phyloP scores from a whole-genome alignment of 2,888 invertebrate species.

The Dermolepida albohirtum region DNA sequence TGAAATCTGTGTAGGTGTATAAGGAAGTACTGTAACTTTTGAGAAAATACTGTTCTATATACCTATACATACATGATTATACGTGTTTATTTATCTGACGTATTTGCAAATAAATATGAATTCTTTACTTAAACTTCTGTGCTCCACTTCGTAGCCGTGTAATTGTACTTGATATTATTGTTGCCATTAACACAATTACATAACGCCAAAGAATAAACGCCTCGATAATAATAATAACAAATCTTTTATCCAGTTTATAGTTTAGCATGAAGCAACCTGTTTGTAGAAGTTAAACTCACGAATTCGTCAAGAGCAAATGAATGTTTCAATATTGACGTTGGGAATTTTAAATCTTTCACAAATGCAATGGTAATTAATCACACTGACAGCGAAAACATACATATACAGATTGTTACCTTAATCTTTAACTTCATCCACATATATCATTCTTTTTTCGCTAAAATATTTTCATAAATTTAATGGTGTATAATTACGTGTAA shows the following conservation, averaged over 20 bases:
- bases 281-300: background rate
- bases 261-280: too few relatives aligned
- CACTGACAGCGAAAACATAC: constrained; percentile 12
- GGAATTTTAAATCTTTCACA: constrained; percentile 26
- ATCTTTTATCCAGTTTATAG: too few relatives aligned
- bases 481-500: too few relatives aligned
- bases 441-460: too few relatives aligned
- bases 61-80: background rate
- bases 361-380: constrained; percentile 23
- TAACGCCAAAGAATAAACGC: background rate
- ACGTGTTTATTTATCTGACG: too few relatives aligned
- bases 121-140: constrained; percentile 10
- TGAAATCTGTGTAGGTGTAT: constrained; percentile 1
- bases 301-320: constrained; percentile 22
- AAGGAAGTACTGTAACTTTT: constrained; percentile 7
- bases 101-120: constrained; percentile 9
- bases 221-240: background rate
- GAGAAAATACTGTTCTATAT: background rate
- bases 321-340: constrained; percentile 26
- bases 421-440: too few relatives aligned
- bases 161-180: constrained; percentile 5
- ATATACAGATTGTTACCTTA: background rate
- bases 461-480: too few relatives aligned
- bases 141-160: background rate
- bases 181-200: constrained; percentile 16